Base-by-base conservation (phyloP, 2,113 vertebrate species). In the Heterocephalus glaber region DNA sequence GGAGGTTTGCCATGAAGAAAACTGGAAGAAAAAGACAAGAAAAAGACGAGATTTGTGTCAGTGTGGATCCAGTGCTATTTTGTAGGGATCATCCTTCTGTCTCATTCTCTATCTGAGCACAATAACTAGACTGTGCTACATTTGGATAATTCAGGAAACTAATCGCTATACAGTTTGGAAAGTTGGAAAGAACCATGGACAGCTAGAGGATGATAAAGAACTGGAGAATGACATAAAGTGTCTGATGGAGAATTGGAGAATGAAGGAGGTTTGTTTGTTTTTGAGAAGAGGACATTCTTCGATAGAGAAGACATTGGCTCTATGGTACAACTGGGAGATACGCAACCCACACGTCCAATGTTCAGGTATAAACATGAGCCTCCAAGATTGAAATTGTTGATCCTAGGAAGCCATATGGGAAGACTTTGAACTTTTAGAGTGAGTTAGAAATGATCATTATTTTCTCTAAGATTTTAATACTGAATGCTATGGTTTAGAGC, bases 1-100 rank as follows among this genome's bases (percentile, higher is more conserved):
- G 47, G 52, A 93, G 16, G 60, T 72, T 81, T 47, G 17, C 58
- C 28, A 74, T 86, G 74, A 93, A 49, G 77, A 92, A 87, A 92
- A 84, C 10, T 28, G 85, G 58, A 94, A 12, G 44, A 19, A 35
- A 77, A 89, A 41, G 14, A 41, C 28, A 47, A 49, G 81, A 85
- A 56, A 35, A 9, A 61, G 12, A 41, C 3, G 12, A 77, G 19
- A n/a, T 79, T 80, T 72, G 1, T 83, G 14, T 44, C 38, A 35
- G 24, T 0, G 17, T 11, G 17, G 28, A 19, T 56, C n/a, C 8
- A 7, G 6, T 17, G 24, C 84, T 85, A 13, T 8, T 30, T 11
- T n/a, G 24, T 22, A 10, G 19, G 76, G 52, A 7, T 33, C 14
- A 17, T 26, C 12, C 20, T 65, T 70, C 19, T 9, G 63, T n/a